phyloP scores from a whole-genome alignment of 2,113 vertebrate genomes.

The Calyptommatus sinebrachiatus region DNA sequence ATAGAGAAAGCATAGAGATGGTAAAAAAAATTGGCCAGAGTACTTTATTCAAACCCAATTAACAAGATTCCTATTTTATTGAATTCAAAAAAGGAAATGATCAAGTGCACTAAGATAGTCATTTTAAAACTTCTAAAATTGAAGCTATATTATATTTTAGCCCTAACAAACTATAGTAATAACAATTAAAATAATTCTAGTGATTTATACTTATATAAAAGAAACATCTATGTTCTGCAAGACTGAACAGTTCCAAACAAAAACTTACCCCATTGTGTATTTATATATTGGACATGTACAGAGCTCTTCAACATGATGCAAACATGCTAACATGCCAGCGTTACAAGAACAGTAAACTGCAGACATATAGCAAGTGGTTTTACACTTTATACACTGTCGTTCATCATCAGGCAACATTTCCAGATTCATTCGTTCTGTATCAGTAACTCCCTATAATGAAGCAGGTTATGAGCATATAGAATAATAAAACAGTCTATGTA shows the following conservation, averaged over 20 bases:
- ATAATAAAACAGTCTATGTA: neutral
- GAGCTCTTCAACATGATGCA: constrained; percentile 83
- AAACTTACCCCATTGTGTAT: constrained; percentile 87
- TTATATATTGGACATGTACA: constrained; percentile 84
- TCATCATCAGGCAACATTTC: constrained; percentile 94
- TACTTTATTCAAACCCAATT: neutral
- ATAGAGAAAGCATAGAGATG: no score
- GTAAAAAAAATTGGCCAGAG: no score
- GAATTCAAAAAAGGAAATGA: neutral
- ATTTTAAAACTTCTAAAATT: neutral
- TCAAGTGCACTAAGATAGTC: neutral
- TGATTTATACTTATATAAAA: neutral
- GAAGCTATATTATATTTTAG: neutral
- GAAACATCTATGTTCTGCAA: neutral
- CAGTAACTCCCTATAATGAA: constrained; percentile 80
- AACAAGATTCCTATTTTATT: neutral
- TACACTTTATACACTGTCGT: constrained; percentile 91
- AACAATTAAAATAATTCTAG: neutral
- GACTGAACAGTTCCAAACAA: neutral
- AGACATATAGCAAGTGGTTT: constrained; percentile 96
- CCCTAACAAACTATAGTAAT: neutral
- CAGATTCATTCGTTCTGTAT: constrained; percentile 78
- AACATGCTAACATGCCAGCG: constrained; percentile 84
- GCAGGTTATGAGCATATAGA: neutral
- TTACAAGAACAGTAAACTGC: constrained; percentile 87